Base-by-base conservation (phyloP, 2,888 invertebrate species). In the Drosophila bunnanda region DNA sequence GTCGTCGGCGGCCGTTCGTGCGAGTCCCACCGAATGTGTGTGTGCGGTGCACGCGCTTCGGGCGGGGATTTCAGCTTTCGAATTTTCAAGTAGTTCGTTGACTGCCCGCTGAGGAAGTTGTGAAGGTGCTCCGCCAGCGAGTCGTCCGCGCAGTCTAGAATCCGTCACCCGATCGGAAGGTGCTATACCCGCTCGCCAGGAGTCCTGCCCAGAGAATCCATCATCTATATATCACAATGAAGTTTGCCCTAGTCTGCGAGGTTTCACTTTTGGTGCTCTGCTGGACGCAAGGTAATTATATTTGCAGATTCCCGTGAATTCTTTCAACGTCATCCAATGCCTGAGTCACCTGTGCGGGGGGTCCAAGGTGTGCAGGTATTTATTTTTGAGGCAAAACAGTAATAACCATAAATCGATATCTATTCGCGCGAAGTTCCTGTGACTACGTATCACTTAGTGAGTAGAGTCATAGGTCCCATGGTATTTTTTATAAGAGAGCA, bases 31-130 rank as follows among this genome's bases (percentile, higher is more conserved):
- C 13, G 43, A 54, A 34, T 34, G 32, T 72, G 34, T 73, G 41
- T 59, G 82, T 69, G 53, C 55, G 69, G 67, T 81, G 82, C 87
- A 84, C 84, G 82, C 82, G 82, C 85, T 84, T 71, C 73, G 66
- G 53, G 77, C 77, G 77, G 80, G 80, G 75, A 80, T 74, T 88
- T 76, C 66, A 88, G 78, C 83, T 80, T 83, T 80, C 87, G 81
- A 88, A 83, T 88, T 86, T 86, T 77, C 84, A 81, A 88, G 81
- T 88, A 86, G 88, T 86, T 88, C 88, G 83, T 85, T 86, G 80
- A 86, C 64, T 67, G 69, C 56, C 64, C 72, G 80, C 81, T 78
- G 81, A 78, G 86, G 87, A 86, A 88, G 87, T 88, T 86, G 76
- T 83, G 79, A 86, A 86, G 85, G 84, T 81, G 88, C 69, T 75